Evolutionary conservation across 2,113 vertebrate genomes (phyloP), one percentile per base, ranked within the genome.

Genomic region (Periophthalmodon schlosseri): DNA sequence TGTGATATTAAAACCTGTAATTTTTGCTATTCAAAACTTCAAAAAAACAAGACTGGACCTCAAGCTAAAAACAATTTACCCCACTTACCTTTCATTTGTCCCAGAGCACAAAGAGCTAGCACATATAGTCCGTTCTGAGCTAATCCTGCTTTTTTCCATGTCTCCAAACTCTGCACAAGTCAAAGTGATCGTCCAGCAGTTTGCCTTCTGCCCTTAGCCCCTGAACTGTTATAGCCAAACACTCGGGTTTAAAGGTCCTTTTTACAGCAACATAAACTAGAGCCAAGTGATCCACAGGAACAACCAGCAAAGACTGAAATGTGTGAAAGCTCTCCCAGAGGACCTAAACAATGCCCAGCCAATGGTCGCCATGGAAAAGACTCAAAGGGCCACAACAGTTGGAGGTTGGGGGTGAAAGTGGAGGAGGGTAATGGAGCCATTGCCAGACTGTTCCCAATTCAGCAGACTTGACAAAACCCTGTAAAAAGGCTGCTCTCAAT

Each of bases 201-300:
- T 28, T 2, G 21, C 8, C 75, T 75, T 75, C 61, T 73, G 77
- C 75, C 74, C 81, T 85, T 84, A 39, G 75, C 73, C 47, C 71
- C 49, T 0, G 6, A 72, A 44, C 23, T 16, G 0, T 13, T 44
- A 20, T 20, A 33, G 34, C 39, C n/a, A 73, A 72, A 54, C 63
- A n/a, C 9, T 58, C n/a, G 58, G 69, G 88, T 85, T 78, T 81
- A 93, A 93, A 94, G 93, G 91, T 94, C 87, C 75, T 49, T 81
- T 86, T 91, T 89, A 87, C 56, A 69, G 44, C 57, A 60, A 6
- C 46, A 47, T 44, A 20, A 70, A 69, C 69, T 21, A 49, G 20
- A 47, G 14, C 33, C 70, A 65, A 68, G 15, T 52, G 16, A 23
- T 23, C 50, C 23, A 18, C 54, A 58, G 46, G 28, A 6, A 65